Evolutionary conservation across 2,888 invertebrate genomes (phyloP).

Genomic region (Tipula unca): DNA sequence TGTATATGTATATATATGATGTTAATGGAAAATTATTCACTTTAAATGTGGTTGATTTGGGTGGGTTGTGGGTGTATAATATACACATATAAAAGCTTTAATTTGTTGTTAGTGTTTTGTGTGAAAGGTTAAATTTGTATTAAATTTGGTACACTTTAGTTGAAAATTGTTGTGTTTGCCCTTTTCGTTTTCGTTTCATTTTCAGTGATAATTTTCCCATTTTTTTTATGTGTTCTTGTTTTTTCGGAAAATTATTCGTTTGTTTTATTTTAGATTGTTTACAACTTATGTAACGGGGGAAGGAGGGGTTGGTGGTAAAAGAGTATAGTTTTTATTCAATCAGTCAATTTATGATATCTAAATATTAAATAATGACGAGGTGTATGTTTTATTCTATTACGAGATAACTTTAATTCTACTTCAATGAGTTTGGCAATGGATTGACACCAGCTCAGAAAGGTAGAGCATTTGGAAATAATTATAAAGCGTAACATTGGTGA

Average conservation of each 20-base stretch:
- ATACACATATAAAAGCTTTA: background rate
- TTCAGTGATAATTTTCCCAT: background rate
- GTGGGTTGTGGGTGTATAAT: background rate
- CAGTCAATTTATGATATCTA: background rate
- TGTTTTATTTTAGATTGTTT: background rate
- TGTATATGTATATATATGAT: background rate
- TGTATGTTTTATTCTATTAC: too few relatives aligned
- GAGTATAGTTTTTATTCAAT: background rate
- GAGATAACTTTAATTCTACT: too few relatives aligned
- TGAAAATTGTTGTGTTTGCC: constrained; percentile 9
- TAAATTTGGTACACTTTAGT: constrained; percentile 14
- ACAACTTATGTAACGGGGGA: background rate
- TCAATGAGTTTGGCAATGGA: too few relatives aligned
- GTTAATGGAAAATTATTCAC: constrained; percentile 8
- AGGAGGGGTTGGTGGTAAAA: too few relatives aligned
- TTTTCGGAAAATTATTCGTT: background rate
- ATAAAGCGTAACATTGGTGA: too few relatives aligned
- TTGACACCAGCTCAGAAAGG: too few relatives aligned
- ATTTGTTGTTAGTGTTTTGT: background rate
- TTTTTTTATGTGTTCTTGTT: background rate
- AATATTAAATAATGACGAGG: background rate
- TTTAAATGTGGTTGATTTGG: constrained; percentile 8
- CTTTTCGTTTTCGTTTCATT: background rate
- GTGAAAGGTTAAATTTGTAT: constrained; percentile 8
- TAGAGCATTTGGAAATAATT: too few relatives aligned